These are phyloP conservation scores for Stichopus chloronotus DNA, from an alignment of 35 echinoderm and acorn worm species.

Conservation along the genomic window DNA sequence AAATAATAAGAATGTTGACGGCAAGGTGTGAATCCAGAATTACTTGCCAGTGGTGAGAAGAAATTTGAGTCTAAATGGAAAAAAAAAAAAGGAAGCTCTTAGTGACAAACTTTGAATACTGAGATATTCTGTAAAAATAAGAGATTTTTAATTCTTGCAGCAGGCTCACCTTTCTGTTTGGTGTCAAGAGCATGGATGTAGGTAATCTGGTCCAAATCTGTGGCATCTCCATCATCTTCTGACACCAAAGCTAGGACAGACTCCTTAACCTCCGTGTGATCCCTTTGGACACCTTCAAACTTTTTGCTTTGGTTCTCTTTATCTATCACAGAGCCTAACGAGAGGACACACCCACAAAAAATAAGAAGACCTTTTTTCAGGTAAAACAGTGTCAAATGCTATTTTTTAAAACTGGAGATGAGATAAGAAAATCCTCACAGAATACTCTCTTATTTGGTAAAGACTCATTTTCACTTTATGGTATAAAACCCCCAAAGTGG, in stretches of 20 bases:
- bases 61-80: too few relatives aligned
- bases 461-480: too few relatives aligned
- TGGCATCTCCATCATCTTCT: neutral
- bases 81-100: too few relatives aligned
- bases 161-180: slow-evolving; percentile 18
- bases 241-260: neutral
- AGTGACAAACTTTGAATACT: too few relatives aligned
- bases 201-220: neutral
- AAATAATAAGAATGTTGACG: too few relatives aligned
- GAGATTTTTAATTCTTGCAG: neutral
- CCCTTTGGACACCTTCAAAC: slow-evolving; percentile 11
- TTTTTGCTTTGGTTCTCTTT: neutral
- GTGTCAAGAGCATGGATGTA: slow-evolving; percentile 33
- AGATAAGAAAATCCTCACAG: neutral
- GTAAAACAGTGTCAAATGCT: neutral
- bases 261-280: slow-evolving; percentile 7
- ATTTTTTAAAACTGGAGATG: neutral
- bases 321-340: neutral
- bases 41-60: too few relatives aligned
- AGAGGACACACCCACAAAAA: neutral
- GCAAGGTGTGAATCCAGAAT: too few relatives aligned
- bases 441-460: too few relatives aligned
- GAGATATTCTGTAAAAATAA: too few relatives aligned
- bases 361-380: neutral
- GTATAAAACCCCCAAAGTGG: too few relatives aligned